phyloP scores from a whole-genome alignment of 2,113 vertebrate species.

The Maccullochella peelii region DNA sequence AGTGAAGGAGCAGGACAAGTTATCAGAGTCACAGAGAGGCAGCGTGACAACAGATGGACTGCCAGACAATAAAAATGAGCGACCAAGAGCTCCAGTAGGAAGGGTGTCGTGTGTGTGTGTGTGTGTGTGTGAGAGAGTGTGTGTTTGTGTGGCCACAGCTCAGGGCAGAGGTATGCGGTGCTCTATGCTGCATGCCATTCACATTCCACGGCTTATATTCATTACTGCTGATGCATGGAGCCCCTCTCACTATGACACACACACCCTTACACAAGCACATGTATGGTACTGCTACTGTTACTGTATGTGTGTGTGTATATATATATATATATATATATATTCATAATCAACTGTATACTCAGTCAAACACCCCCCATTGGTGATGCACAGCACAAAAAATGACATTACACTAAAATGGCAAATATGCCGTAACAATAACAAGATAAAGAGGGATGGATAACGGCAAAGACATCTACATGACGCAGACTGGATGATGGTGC shows the following conservation, averaged over 20 bases:
- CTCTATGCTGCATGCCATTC: slow-evolving; percentile 48
- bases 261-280: slow-evolving; percentile 13
- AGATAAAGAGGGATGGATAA: not conserved
- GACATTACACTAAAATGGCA: not conserved
- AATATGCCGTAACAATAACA: no score
- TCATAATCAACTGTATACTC: not conserved
- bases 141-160: slow-evolving; percentile 18
- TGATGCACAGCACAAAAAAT: not conserved
- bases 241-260: slow-evolving; percentile 23
- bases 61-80: slow-evolving; percentile 33
- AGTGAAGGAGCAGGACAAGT: slow-evolving; percentile 22
- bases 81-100: not conserved
- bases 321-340: no score
- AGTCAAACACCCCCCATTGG: not conserved
- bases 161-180: slow-evolving; percentile 30
- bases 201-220: slow-evolving; percentile 64
- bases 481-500: not conserved
- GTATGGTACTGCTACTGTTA: not conserved
- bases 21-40: slow-evolving; percentile 33
- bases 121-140: slow-evolving; percentile 9
- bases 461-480: no score
- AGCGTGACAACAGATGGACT: slow-evolving; percentile 48
- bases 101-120: slow-evolving; percentile 5
- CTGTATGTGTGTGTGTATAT: no score
- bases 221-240: slow-evolving; percentile 52